Evolutionary conservation across 1,140 invertebrate species (phyloP), one percentile per base, ranked within the genome.

Genomic region (Saccostrea echinata): DNA sequence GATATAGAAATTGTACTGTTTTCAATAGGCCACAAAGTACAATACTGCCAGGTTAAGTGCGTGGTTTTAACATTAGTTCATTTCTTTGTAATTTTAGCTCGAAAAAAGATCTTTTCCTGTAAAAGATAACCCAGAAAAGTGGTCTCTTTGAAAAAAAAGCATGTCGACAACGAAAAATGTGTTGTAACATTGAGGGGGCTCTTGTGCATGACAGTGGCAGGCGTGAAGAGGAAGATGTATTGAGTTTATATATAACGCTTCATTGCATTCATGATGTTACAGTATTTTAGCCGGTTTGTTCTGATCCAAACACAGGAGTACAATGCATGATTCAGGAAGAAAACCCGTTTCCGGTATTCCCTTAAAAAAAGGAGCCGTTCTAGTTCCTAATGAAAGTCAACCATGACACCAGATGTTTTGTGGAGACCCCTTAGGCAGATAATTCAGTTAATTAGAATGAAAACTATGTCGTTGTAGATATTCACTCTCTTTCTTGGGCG

Each of bases 231-330:
- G 27, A 76, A 76, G 27, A 30, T 76, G 27, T 76, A 76, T 76
- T 76, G 27, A 12, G 13, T 76, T 76, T 27, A 76, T 76, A 76
- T 76, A 27, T 33, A 33, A 76, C 68, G 68, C 68, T 76, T 76
- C 68, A 76, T 76, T 76, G 68, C 68, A 30, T 76, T 33, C 27
- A 33, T 76, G 13, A 76, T 76, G 27, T 76, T 76, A 76, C 68
- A 30, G 68, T 33, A 30, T 76, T 76, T 76, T 27, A 30, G 13
- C 24, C 13, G 68, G 6, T 71, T 33, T 76, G 68, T 76, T 76
- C 30, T 30, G 27, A 61, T 61, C 68, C 68, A 33, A 76, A 76
- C 24, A 27, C 24, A 27, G 30, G 68, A 61, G 68, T 76, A 76
- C 27, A 76, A 76, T 33, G 27, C 12, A 27, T 30, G 68, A 30